These are phyloP conservation scores for Cyanistes caeruleus DNA, from an alignment of 2,113 vertebrate species.

Conservation along the genomic window DNA sequence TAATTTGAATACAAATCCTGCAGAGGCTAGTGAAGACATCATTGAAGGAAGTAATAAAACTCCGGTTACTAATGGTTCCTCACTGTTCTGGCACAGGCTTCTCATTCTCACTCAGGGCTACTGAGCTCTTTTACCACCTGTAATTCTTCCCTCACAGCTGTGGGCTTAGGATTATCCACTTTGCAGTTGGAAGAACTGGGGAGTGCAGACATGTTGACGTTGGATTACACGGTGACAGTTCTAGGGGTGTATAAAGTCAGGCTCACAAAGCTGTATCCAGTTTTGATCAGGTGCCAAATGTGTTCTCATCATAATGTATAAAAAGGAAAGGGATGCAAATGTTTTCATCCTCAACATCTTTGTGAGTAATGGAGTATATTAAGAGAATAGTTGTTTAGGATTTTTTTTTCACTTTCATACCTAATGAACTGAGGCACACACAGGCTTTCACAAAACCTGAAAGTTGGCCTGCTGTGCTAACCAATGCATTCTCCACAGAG, in stretches of 20 bases:
- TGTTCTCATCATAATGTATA: not conserved
- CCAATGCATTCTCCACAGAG: accelerated
- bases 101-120: not conserved
- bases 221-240: not conserved
- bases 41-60: not conserved
- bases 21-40: not conserved
- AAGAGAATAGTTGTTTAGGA: not conserved
- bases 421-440: not conserved
- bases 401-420: not conserved
- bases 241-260: not conserved
- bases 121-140: not conserved
- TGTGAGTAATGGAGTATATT: not conserved
- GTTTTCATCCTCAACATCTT: not conserved
- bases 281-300: not conserved
- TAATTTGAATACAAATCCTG: not conserved
- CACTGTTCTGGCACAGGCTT: not conserved
- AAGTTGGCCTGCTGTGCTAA: not conserved
- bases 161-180: not conserved
- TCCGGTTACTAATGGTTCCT: not conserved
- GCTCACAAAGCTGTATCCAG: not conserved
- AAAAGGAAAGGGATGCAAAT: not conserved
- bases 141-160: not conserved
- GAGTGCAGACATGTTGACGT: accelerated
- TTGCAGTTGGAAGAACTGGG: not conserved
- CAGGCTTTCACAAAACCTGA: not conserved